Percentiles rank a stretch among this genome's conserved stretches.
Evolutionary conservation across 2,888 invertebrate genomes (phyloP).

Genomic region (Perdita meconis): DNA sequence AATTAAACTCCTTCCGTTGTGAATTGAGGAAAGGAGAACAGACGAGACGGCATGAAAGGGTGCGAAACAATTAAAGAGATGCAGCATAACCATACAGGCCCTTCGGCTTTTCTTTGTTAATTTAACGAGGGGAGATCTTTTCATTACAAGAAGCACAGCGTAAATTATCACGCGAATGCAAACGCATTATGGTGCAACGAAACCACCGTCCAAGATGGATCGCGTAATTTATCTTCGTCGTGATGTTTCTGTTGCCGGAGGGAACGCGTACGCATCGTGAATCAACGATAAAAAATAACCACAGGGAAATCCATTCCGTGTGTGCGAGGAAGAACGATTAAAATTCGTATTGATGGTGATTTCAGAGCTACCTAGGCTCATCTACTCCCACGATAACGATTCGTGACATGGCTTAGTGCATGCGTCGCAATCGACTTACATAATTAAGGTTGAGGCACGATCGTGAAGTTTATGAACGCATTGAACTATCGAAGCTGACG

Average conservation of each 20-base stretch:
- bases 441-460: slow-evolving; percentile 19
- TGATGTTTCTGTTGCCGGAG: background rate
- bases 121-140: slow-evolving; percentile 48
- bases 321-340: background rate
- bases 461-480: slow-evolving; percentile 4
- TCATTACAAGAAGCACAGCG: slow-evolving; percentile 6
- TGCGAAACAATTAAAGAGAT: slow-evolving; percentile 26
- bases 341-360: background rate
- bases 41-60: background rate
- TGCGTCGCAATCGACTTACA: slow-evolving; percentile 6
- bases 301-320: background rate
- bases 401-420: background rate
- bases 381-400: background rate
- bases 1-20: slow-evolving; percentile 9
- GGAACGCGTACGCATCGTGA: background rate
- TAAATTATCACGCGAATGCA: slow-evolving; percentile 30
- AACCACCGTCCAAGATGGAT: background rate
- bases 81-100: slow-evolving; percentile 19
- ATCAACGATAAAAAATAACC: background rate
- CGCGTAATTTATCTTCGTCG: slow-evolving; percentile 40
- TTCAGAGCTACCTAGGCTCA: background rate
- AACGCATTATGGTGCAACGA: background rate
- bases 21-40: background rate
- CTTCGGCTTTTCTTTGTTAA: slow-evolving; percentile 33
- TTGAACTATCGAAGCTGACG: background rate